Conservation (phyloP, 2,113 vertebrate genomes). For the Ibidorhyncha struthersii region DNA sequence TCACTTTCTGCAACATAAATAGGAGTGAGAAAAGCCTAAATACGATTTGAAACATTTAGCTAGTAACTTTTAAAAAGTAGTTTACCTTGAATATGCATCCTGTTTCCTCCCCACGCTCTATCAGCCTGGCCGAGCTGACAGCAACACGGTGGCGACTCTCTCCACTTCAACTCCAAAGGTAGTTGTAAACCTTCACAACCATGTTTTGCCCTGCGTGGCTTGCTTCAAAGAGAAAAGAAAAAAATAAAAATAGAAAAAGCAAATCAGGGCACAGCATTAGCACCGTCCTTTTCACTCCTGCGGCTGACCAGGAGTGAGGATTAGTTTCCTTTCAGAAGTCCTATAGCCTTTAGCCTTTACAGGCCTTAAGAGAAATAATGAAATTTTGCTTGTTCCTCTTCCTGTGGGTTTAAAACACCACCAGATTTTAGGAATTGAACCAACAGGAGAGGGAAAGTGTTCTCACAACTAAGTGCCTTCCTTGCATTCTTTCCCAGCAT, state of each 20-base stretch:
- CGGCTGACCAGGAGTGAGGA: background rate
- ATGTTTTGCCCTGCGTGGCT: background rate
- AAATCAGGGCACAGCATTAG: background rate
- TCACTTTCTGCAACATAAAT: background rate
- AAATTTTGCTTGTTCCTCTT: background rate
- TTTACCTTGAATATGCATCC: background rate
- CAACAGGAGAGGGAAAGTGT: background rate
- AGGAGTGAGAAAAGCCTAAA: background rate
- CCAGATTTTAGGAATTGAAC: background rate
- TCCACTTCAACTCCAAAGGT: background rate
- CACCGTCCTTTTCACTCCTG: background rate
- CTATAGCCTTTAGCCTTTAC: background rate
- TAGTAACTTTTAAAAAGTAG: background rate
- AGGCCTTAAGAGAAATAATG: background rate
- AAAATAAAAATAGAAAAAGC: background rate
- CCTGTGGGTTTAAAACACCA: background rate
- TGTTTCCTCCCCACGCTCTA: background rate
- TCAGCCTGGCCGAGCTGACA: background rate
- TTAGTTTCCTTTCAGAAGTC: background rate
- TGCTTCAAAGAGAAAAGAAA: background rate
- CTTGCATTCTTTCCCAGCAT: conserved; percentile 4
- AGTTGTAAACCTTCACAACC: background rate
- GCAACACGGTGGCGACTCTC: background rate
- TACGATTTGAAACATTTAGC: background rate
- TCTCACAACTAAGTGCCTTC: background rate